These are phyloP conservation scores for Pampus argenteus DNA, from an alignment of 2,797 vertebrate species.

Conservation along the genomic window DNA sequence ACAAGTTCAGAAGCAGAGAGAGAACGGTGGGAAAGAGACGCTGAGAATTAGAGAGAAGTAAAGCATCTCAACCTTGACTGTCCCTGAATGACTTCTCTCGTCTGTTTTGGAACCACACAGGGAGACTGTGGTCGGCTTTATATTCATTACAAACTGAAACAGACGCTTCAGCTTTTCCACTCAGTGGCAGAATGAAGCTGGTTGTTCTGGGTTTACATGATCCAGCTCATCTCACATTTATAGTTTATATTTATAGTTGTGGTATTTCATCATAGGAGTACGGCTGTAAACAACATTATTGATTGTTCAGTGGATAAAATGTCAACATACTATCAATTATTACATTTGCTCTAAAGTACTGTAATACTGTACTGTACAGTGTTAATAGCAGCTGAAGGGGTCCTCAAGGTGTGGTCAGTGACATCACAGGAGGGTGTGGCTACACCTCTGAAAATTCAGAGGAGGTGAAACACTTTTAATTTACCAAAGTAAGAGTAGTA, in stretches of 20 bases:
- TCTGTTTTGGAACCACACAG: not conserved
- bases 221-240: too few species aligned
- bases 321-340: too few species aligned
- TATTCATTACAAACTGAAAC: not conserved
- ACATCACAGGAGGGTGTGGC: not conserved
- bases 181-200: conserved; percentile 14
- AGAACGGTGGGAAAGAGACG: conserved; percentile 21
- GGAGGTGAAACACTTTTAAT: too few species aligned
- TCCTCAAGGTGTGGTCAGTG: not conserved
- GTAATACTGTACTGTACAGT: too few species aligned
- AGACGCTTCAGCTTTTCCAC: too few species aligned
- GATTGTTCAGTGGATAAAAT: too few species aligned
- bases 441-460: too few species aligned
- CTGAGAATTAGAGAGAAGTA: conserved; percentile 14
- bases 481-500: too few species aligned
- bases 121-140: not conserved
- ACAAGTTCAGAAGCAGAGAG: conserved; percentile 30
- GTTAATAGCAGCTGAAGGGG: too few species aligned
- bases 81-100: conserved; percentile 23
- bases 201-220: conserved; percentile 8
- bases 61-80: conserved; percentile 15
- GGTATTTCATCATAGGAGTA: too few species aligned
- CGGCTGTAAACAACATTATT: not conserved
- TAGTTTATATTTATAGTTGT: too few species aligned
- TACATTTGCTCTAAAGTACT: too few species aligned